These are phyloP conservation scores for Sinonovacula constricta DNA, from an alignment of 1,140 invertebrate genomes.

Conservation along the genomic window DNA sequence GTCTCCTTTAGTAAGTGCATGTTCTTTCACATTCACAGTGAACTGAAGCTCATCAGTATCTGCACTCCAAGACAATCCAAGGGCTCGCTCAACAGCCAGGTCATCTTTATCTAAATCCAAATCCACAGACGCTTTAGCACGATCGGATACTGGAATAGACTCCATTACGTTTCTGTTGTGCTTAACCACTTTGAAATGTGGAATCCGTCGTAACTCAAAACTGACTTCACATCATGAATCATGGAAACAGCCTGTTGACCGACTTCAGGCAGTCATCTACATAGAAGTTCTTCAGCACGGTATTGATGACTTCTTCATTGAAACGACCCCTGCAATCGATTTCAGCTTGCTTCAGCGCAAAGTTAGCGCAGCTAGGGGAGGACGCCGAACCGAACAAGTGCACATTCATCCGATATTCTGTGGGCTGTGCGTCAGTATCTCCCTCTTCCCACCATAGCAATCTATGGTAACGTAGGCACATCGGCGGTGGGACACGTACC, in stretches of 20 bases:
- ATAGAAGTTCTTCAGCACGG: conserved; percentile 32
- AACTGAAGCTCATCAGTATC: conserved; percentile 1
- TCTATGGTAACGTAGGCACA: neutral
- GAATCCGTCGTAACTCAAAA: neutral
- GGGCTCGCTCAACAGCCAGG: neutral
- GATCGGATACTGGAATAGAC: neutral
- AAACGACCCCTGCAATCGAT: neutral
- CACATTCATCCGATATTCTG: conserved; percentile 9
- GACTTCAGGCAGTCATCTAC: conserved; percentile 44
- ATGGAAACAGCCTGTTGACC: neutral
- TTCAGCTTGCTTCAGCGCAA: neutral
- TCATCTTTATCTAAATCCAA: neutral
- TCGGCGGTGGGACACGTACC: neutral
- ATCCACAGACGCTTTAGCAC: neutral
- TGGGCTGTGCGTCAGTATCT: neutral
- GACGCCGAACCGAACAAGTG: conserved; percentile 29
- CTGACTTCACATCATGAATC: neutral
- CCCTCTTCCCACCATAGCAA: conserved; percentile 35
- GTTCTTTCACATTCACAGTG: conserved; percentile 8
- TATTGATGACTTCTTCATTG: neutral
- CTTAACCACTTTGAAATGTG: neutral
- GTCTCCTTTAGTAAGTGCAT: neutral
- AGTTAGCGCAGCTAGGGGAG: conserved; percentile 21
- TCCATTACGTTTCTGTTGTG: neutral
- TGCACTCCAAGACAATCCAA: neutral